Evolutionary conservation across 2,797 vertebrate species (phyloP), one percentile per base, ranked within the genome.

Genomic region (Harpagifer antarcticus): DNA sequence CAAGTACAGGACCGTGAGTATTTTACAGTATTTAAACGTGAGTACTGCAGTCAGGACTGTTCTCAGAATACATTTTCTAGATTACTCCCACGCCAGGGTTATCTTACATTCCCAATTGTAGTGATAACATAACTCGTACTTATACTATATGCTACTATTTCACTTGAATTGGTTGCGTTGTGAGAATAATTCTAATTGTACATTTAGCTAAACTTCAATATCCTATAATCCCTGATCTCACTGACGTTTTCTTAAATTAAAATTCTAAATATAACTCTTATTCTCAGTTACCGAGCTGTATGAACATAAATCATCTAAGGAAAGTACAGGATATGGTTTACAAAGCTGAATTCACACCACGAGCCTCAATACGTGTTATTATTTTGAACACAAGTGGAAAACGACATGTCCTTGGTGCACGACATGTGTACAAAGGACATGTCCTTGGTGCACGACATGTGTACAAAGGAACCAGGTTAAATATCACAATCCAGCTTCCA

Each of bases 1-100:
- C 77, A 99, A 98, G 89, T 99, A 99, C 71, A 97, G 97, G 92
- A 98, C 96, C 81, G 98, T 99, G 92, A 98, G 97, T 97, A 0
- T 33, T 27, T 52, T 33, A 9, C 16, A 40, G 19, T 37, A 37
- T 37, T 50, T 42, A 59, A 23, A 55, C 37, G 9, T n/a, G 58
- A 4, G 27, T 23, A 65, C 56, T 17, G 3, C 23, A 12, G 17
- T 47, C 50, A 31, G 9, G 14, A 31, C 4, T 23, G 3, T 3
- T 23, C 23, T 23, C 23, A 23, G 23, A 23, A 23, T 3, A 3
- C 23, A 23, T 3, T 0, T 23, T 23, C 23, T 23, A 23, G 23
- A 23, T 23, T 3, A 23, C 23, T 3, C 27, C 27, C 27, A 27
- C 27, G 27, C 27, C 27, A 27, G 27, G 4, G 27, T 27, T 27